Evolutionary conservation across 2,888 invertebrate species (phyloP).

Genomic region (Drepanosiphum platanoidis): DNA sequence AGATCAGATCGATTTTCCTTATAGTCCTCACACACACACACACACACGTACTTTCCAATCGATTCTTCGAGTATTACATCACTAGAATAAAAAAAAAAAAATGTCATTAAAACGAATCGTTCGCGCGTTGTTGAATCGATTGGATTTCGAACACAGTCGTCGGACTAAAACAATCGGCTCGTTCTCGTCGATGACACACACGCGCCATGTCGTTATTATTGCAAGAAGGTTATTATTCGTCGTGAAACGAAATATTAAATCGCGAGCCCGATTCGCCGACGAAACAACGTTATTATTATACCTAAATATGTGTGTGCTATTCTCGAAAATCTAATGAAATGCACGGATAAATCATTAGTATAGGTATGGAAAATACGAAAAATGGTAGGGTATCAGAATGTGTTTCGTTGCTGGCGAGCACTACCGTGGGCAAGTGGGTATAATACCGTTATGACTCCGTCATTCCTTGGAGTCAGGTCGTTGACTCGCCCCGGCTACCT

Average conservation of each 20-base stretch:
- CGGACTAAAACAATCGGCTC: too few species aligned
- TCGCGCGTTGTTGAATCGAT: neutral
- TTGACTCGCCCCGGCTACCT: slow-evolving; percentile 50
- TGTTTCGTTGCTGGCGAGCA: slow-evolving; percentile 33
- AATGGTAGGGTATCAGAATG: slow-evolving; percentile 30
- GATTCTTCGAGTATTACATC: neutral
- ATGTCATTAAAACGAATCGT: neutral
- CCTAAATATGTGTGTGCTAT: too few species aligned
- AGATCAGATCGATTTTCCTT: slow-evolving; percentile 6
- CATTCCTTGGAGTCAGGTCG: slow-evolving; percentile 54
- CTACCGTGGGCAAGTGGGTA: slow-evolving; percentile 33
- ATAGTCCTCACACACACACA: neutral
- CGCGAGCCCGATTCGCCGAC: too few species aligned
- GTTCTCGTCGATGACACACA: too few species aligned
- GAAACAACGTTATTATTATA: too few species aligned
- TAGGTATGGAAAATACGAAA: neutral
- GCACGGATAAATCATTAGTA: slow-evolving; percentile 22
- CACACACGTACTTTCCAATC: neutral
- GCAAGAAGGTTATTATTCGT: too few species aligned
- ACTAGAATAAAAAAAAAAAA: too few species aligned
- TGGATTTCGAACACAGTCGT: too few species aligned
- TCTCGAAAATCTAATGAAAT: slow-evolving; percentile 18
- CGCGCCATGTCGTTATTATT: neutral
- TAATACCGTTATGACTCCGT: slow-evolving; percentile 52
- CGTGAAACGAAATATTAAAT: too few species aligned